Conservation (phyloP, 2,888 invertebrate genomes). For the Lutraria lutraria region DNA sequence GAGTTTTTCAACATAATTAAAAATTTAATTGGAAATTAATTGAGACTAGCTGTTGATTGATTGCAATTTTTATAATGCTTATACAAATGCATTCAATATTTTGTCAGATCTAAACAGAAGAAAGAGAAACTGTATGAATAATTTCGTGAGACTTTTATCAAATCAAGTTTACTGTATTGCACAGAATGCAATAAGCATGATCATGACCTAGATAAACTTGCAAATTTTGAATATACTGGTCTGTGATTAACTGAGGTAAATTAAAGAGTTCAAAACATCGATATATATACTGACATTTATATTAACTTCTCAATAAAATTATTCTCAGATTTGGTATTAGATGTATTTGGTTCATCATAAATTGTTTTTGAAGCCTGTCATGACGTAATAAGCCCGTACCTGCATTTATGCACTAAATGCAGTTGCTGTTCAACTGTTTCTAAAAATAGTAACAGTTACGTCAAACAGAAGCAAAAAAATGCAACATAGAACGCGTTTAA, state of each 20-base stretch:
- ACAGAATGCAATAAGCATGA: not conserved
- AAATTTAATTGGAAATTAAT: too few relatives aligned
- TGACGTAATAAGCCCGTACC: slow-evolving; percentile 10
- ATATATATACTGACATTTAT: not conserved
- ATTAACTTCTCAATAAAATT: not conserved
- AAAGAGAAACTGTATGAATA: too few relatives aligned
- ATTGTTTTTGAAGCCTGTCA: not conserved
- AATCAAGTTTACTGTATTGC: not conserved
- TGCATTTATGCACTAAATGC: slow-evolving; percentile 35
- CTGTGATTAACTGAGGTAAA: not conserved
- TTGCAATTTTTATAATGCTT: too few relatives aligned
- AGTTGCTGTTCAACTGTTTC: slow-evolving; percentile 34
- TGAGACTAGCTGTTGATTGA: too few relatives aligned
- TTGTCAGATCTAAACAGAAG: too few relatives aligned
- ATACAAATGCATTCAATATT: too few relatives aligned
- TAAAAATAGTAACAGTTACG: slow-evolving; percentile 52
- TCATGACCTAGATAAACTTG: slow-evolving; percentile 2
- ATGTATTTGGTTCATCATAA: not conserved
- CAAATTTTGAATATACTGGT: not conserved
- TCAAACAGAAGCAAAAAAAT: slow-evolving; percentile 33
- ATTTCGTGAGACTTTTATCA: too few relatives aligned
- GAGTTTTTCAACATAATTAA: too few relatives aligned
- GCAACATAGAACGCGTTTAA: not conserved
- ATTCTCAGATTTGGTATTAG: not conserved
- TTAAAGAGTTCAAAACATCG: not conserved